Conservation (phyloP, 2,113 vertebrate genomes). For the Cebus imitator region DNA sequence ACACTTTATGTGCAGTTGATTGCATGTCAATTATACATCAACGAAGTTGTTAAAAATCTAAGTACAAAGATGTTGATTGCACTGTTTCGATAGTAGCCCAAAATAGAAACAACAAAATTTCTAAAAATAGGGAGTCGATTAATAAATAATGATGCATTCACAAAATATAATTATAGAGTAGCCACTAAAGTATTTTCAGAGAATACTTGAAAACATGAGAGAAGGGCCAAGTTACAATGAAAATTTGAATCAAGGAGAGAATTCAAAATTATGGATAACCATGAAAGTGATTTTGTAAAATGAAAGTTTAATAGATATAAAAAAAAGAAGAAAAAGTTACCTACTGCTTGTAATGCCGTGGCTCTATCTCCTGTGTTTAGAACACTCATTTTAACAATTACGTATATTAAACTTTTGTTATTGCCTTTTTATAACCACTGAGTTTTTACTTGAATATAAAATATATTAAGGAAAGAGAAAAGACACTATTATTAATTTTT, state of each 20-base stretch:
- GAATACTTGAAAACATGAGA: not conserved
- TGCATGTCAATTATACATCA: not conserved
- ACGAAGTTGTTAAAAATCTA: not conserved
- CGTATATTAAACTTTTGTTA: not conserved
- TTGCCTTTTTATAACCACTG: not conserved
- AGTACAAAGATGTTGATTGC: not conserved
- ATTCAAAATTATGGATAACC: not conserved
- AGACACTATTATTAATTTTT: not conserved
- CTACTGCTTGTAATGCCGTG: not conserved
- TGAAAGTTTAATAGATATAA: not conserved
- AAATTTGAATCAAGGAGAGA: not conserved
- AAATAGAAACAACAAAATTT: not conserved
- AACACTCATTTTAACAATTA: not conserved
- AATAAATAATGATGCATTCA: not conserved
- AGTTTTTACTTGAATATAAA: not conserved
- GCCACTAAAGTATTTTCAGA: not conserved
- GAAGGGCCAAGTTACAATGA: not conserved
- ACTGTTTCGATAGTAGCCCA: not conserved
- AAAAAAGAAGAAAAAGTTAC: not conserved
- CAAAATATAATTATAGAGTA: not conserved
- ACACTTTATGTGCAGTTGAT: not conserved
- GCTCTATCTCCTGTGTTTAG: not conserved
- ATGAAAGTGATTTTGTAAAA: not conserved
- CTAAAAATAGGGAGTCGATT: not conserved
- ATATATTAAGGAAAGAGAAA: not conserved